Evolutionary conservation across 2,797 vertebrate genomes (phyloP).

Genomic region (Rhadinocentrus ornatus): DNA sequence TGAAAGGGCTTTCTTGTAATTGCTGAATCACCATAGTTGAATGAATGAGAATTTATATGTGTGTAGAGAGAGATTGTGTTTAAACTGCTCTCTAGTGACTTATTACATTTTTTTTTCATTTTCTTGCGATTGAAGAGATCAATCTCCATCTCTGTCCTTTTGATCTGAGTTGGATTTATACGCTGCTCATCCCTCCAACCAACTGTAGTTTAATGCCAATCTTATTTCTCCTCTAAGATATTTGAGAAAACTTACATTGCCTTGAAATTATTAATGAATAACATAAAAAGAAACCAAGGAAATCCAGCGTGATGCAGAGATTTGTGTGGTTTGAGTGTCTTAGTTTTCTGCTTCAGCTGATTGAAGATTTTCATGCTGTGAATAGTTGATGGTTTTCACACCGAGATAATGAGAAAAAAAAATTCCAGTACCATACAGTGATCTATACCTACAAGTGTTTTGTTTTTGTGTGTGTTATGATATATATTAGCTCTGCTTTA

Average conservation of each 20-base stretch:
- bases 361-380: conserved; percentile 14
- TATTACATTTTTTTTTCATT: background rate
- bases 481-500: conserved; percentile 16
- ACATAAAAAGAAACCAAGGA: background rate
- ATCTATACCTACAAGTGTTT: conserved; percentile 33
- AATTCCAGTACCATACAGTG: conserved; percentile 14
- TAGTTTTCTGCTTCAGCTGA: conserved; percentile 6
- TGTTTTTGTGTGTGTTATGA: conserved; percentile 43
- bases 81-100: conserved; percentile 6
- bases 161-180: background rate
- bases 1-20: conserved; percentile 25
- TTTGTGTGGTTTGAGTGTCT: background rate
- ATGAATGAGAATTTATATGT: background rate
- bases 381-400: conserved; percentile 43
- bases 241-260: background rate
- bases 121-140: background rate
- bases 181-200: too few species aligned
- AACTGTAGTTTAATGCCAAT: too few species aligned
- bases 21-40: background rate
- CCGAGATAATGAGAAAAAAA: conserved; percentile 21
- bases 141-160: background rate
- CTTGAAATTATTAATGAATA: background rate
- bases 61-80: background rate
- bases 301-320: too few species aligned
- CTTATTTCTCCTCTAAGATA: background rate